phyloP scores from a whole-genome alignment of 2,888 invertebrate species.

The Pollenia griseotomentosa region DNA sequence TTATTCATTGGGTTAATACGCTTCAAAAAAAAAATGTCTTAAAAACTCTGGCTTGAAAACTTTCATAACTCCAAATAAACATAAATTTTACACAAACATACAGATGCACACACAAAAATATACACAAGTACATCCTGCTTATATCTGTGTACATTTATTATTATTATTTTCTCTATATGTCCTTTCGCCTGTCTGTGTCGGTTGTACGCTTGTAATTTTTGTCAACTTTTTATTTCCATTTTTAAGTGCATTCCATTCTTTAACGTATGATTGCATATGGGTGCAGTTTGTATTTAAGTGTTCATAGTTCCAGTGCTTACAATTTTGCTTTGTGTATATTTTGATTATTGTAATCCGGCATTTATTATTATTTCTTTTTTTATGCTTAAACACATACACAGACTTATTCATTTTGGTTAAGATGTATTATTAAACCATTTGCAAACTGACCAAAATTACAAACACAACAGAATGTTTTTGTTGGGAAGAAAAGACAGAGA shows the following conservation, averaged over 20 bases:
- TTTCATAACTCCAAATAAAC: slow-evolving; percentile 43
- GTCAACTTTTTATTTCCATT: slow-evolving; percentile 23
- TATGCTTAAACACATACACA: neutral
- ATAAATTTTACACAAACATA: slow-evolving; percentile 43
- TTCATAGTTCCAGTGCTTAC: slow-evolving; percentile 2
- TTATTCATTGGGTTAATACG: neutral
- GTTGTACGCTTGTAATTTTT: slow-evolving; percentile 26
- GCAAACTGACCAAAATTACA: slow-evolving; percentile 57
- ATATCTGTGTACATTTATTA: slow-evolving; percentile 27
- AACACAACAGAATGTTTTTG: slow-evolving; percentile 25
- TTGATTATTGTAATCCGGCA: slow-evolving; percentile 34
- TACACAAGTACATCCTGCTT: neutral
- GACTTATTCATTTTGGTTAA: slow-evolving; percentile 6
- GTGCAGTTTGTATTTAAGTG: slow-evolving; percentile 23
- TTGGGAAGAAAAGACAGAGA: neutral
- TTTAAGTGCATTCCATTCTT: slow-evolving; percentile 21
- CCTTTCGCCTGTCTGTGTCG: neutral
- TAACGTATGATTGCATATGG: neutral
- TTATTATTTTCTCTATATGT: slow-evolving; percentile 3
- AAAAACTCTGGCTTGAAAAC: slow-evolving; percentile 29
- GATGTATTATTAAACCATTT: slow-evolving; percentile 67
- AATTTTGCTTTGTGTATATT: neutral
- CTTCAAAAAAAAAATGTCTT: neutral
- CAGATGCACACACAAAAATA: neutral
- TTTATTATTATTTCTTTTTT: slow-evolving; percentile 20